Evolutionary conservation across 1,140 invertebrate species (phyloP).

Genomic region (Muscidifurax raptorellus): DNA sequence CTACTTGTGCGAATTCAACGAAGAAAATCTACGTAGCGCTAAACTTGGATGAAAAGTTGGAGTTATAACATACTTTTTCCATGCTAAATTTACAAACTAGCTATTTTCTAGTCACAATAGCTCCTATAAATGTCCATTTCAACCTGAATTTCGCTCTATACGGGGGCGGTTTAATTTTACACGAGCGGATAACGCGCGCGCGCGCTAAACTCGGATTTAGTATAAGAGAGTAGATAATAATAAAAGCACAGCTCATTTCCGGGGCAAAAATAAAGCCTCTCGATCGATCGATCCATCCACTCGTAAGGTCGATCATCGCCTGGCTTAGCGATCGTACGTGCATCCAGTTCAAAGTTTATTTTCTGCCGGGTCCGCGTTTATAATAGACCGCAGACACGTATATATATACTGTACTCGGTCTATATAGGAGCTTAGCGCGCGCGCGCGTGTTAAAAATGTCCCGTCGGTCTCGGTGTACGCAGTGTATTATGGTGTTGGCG

Average conservation of each 20-base stretch:
- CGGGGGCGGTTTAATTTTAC: no score
- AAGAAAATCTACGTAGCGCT: no score
- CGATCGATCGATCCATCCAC: not conserved
- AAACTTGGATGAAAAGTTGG: no score
- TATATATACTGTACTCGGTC: not conserved
- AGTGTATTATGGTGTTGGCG: not conserved
- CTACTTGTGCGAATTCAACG: no score
- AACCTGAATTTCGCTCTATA: no score
- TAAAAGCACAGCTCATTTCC: slow-evolving; percentile 13
- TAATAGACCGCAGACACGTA: slow-evolving; percentile 13
- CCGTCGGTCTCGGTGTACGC: not conserved
- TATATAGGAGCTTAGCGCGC: not conserved
- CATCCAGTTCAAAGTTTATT: slow-evolving; percentile 18
- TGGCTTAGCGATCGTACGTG: not conserved
- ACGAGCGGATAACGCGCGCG: no score
- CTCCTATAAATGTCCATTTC: no score
- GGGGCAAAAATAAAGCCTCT: not conserved
- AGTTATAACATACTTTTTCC: no score
- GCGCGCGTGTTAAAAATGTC: slow-evolving; percentile 14
- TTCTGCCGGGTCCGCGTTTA: slow-evolving; percentile 12
- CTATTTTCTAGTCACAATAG: no score
- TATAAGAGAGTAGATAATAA: not conserved
- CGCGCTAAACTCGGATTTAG: no score
- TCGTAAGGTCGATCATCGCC: not conserved
- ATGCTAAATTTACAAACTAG: no score